Evolutionary conservation across 2,113 vertebrate genomes (phyloP), one percentile per base, ranked within the genome.

Genomic region (Channa argus): DNA sequence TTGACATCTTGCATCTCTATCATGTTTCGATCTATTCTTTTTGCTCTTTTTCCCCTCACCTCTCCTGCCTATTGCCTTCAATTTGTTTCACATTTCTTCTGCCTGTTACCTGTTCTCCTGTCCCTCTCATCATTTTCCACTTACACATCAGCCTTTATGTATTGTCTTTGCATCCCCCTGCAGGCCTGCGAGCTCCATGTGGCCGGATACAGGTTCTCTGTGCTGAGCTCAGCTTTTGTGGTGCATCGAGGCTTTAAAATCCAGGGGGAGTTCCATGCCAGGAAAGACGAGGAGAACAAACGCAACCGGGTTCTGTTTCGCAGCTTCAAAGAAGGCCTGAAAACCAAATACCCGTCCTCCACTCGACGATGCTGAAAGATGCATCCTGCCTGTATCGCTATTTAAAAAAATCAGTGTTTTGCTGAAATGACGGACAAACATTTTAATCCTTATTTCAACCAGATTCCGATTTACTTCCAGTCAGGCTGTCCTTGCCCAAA

Each of bases 201-300:
- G 63, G 95, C 96, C 0, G 96, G 96, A 6, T 97, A 93, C 84
- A 89, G 81, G 74, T 98, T 98, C 71, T 95, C 96, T 0, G 94
- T 98, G 77, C 89, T 98, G 79, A 96, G 94, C 53, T 94, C 96
- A 3, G 96, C 95, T 24, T 98, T 98, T 58, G 88, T 98, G 80
- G 93, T 98, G 44, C 96, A 98, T 88, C 93, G 94, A 3, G 96
- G 97, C 75, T 96, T 97, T 86, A 98, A 98, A 84, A 91, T 96
- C 70, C 92, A 95, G 8, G 91, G 96, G 8, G 96, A 97, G 67
- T 97, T 98, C 85, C 97, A 98, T 46, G 93, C 94, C 46, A 94
- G 86, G 79, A 98, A 97, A 71, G 96, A 98, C 7, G 95, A 95
- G 13, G 97, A 98, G 90, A 97, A 98, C 89, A 94, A 94, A 41